Percentiles rank a stretch among this genome's conserved stretches.
Conservation (phyloP, 2,888 invertebrate species). For the Eristalinus aeneus region DNA sequence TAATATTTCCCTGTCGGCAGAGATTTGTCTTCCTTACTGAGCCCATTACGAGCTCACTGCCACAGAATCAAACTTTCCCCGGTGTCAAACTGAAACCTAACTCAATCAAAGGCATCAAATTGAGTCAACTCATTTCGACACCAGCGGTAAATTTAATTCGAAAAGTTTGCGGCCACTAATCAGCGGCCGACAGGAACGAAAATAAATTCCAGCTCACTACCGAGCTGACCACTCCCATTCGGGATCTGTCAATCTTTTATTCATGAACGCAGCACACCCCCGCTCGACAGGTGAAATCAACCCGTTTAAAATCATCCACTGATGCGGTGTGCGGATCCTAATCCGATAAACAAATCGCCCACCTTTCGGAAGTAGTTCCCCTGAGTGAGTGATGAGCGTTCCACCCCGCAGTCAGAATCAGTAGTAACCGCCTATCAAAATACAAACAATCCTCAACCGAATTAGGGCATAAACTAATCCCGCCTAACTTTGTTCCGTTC, state of each 20-base stretch:
- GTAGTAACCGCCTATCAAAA: background rate
- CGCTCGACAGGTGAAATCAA: background rate
- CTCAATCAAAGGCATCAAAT: background rate
- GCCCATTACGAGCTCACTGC: too few species aligned
- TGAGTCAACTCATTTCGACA: background rate
- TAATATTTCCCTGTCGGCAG: too few species aligned
- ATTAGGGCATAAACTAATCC: background rate
- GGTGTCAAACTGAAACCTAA: background rate
- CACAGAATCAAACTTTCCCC: background rate
- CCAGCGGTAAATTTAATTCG: background rate
- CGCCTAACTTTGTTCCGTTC: background rate
- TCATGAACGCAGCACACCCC: background rate
- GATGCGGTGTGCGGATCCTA: background rate
- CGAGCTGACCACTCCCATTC: background rate
- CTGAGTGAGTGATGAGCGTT: background rate
- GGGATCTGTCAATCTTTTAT: background rate
- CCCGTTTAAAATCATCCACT: background rate
- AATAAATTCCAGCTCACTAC: background rate
- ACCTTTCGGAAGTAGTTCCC: background rate
- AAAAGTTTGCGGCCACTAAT: background rate
- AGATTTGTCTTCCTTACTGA: too few species aligned
- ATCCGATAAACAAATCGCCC: background rate
- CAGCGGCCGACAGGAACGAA: background rate
- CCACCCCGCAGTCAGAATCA: background rate
- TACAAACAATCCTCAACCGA: conserved; percentile 5